Evolutionary conservation across 2,888 invertebrate genomes (phyloP), one percentile per base, ranked within the genome.

Genomic region (Tinea semifulvella): DNA sequence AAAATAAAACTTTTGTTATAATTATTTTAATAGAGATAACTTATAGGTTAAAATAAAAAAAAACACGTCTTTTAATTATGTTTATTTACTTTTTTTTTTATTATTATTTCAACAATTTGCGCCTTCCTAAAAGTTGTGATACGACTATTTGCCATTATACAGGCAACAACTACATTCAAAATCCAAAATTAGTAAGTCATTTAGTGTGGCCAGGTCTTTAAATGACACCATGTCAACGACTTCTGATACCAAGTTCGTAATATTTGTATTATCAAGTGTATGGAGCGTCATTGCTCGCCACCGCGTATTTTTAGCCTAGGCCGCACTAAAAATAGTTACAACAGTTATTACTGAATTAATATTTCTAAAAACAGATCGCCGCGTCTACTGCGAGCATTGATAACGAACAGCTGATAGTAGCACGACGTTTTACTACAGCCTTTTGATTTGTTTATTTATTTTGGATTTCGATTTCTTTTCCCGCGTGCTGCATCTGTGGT

Each of bases 281-380:
- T 22, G 40, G 13, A 40, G 63, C 77, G 76, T 74, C 79, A 75
- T 65, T 65, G 64, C 62, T 61, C 68, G 46, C 31, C 36, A 25
- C 42, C 60, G 67, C 56, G 64, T 80, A 80, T 79, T 76, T 80
- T 80, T 80, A 80, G 80, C 66, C 73, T 77, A 77, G 77, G 71
- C 69, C 68, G 65, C 53, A 73, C 80, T 80, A 80, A 76, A 80
- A 76, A 79, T 80, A 80, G 79, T 71, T n/a, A 63, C 65, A 22
- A 61, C 68, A 60, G 75, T 80, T 79, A 80, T 80, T 74, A 79
- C 75, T 74, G 77, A 76, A 79, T 79, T 80, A 80, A 80, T 80
- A 80, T 80, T 79, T 80, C 80, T 80, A 80, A 80, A 80, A 79
- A 80, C 66, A 75, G 79, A 77, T 67, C 70, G 42, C 14, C 69